Base-by-base conservation (phyloP, 2,113 vertebrate genomes). In the Oriolus oriolus region DNA sequence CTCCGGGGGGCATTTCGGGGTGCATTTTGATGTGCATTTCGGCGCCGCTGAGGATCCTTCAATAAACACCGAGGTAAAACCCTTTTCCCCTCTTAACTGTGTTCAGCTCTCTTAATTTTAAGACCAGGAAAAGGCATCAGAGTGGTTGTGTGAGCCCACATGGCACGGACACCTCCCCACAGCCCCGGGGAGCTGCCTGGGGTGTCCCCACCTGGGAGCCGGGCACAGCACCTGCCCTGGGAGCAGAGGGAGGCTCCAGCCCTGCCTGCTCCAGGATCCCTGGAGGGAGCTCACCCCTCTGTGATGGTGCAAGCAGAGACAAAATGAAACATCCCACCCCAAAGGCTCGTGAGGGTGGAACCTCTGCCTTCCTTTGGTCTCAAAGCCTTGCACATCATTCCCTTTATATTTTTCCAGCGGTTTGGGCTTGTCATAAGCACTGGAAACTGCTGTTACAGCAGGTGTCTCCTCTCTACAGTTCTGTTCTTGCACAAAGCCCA, bases 291-390 rank as follows among this genome's bases (percentile, higher is more conserved):
- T 85, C 44, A 50, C 13, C 23, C 16, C 26, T 63, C 41, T 33
- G 3, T 35, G 27, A 6, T 33, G 18, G 18, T 2, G 0, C 24
- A 31, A 45, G 21, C 26, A 49, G 33, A 68, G 33, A 47, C 22
- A 39, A 81, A 63, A 80, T 26, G 6, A 28, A 63, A 37, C 3
- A 16, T 37, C 60, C 61, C 65, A 57, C 5, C 39, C 39, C 35
- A 59, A 63, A 73, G 11, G 50, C 27, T 73, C 16, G 1, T 21
- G 47, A 85, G 66, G 30, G 45, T 45, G 50, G 35, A 88, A 28
- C 10, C 22, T 71, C 52, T 37, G 50, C 44, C 45, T 82, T 26
- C 45, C 37, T 54, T 44, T 0, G 0, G 5, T 41, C 59, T 47
- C 73, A 49, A 49, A 81, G n/a, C 24, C 54, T 27, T 19, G 31